Evolutionary conservation across 2,113 vertebrate species (phyloP), one percentile per base, ranked within the genome.

Genomic region (Alaudala cheleensis): DNA sequence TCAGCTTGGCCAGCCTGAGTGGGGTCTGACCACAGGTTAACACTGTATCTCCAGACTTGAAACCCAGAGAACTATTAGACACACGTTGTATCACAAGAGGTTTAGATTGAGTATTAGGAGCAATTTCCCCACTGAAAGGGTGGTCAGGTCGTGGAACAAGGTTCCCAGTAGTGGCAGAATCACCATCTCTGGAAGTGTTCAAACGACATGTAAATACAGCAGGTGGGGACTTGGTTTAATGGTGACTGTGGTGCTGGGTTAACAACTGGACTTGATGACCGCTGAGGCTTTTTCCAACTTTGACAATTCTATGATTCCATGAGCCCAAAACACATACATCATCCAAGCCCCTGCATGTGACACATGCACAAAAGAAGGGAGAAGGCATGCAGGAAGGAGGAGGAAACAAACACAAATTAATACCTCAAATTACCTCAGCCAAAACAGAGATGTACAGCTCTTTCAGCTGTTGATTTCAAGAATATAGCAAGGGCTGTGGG

Each of bases 201-300:
- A 44, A 29, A 45, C 54, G 20, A 40, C 0, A 0, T 10, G 3
- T 4, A 22, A 25, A 54, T 18, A 24, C 1, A 3, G 45, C 28
- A 81, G 3, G 0, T n/a, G 20, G 13, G 28, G n/a, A 53, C 23
- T 31, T 8, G 28, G 45, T 31, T 40, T 60, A 67, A 47, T 45
- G 28, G 28, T 34, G 22, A 76, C 50, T 44, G 51, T 12, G 14
- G 37, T 57, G 34, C 37, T 74, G 45, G 13, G 13, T 67, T 67
- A 60, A 74, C 53, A 39, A 26, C 3, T 45, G 7, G 39, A 74
- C 11, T 60, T 23, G 14, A 57, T 57, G 12, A 60, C 12, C n/a
- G 60, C 5, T 40, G 29, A 76, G 29, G 22, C 8, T 4, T 76
- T 81, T 74, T n/a, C 13, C 28, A 67, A 10, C 13, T 58, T 22